Evolutionary conservation across 2,888 invertebrate genomes (phyloP), one percentile per base, ranked within the genome.

Genomic region (Cryptocheilus praepositus): DNA sequence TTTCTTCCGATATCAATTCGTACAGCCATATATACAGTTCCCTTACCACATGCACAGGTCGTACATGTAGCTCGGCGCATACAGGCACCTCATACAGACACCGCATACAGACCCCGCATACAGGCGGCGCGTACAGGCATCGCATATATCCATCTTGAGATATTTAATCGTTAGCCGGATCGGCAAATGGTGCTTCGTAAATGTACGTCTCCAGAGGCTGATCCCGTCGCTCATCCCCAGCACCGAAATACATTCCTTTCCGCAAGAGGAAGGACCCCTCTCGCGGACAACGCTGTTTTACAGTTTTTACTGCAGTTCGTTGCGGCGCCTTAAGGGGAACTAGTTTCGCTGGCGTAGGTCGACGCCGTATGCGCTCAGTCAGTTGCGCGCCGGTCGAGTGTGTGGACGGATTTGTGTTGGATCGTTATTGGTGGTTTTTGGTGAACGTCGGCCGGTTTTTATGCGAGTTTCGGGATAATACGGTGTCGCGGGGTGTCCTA

Each of bases 321-420:
- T n/a, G 28, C 3, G 44, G 51, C 46, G 54, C 21, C 53, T 25
- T n/a, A 45, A 59, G 11, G 60, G 82, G 85, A 76, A 84, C 85
- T 86, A 83, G 70, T 74, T 83, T 79, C 66, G 61, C 63, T 70
- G 79, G 85, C 85, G 85, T 82, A 84, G 81, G 78, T 67, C 61
- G 78, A 76, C 81, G 83, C 79, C 67, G 71, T 66, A 64, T 71
- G 77, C 80, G 79, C 78, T 80, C 77, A 80, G 79, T 84, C 81
- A 85, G 87, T 88, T 84, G 87, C 86, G 86, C 88, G 86, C 88
- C 86, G 88, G 87, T 84, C 81, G 84, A 83, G 81, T 83, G 85
- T 83, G 83, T 81, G 81, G 74, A 78, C 78, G 79, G 83, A 78
- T 73, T 72, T 67, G 73, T 73, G 81, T 76, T 62, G 76, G 78